Percentiles rank a stretch among this genome's conserved stretches.
These are phyloP conservation scores for Phrynocephalus vlangalii DNA, from an alignment of 2,797 vertebrate species.

Conservation along the genomic window DNA sequence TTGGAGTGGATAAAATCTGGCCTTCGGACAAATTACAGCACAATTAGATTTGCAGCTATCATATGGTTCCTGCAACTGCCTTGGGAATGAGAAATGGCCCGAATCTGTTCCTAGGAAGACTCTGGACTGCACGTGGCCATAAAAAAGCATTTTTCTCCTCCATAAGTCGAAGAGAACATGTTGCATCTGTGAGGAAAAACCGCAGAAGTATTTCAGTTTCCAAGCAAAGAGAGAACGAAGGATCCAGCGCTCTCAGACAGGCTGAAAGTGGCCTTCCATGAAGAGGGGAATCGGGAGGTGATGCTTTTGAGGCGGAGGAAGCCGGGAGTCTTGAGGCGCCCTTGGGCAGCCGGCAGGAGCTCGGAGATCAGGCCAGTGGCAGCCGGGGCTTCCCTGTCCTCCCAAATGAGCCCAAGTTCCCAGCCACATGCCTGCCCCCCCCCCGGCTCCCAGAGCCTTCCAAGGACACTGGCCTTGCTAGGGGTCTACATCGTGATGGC, in stretches of 20 bases:
- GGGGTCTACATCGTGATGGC: neutral
- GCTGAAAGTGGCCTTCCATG: neutral
- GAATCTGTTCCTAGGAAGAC: slow-evolving; percentile 49
- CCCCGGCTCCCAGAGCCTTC: slow-evolving; percentile 2
- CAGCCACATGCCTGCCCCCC: slow-evolving; percentile 20
- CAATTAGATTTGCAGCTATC: slow-evolving; percentile 56
- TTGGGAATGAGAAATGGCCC: slow-evolving; percentile 57
- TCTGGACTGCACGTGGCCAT: slow-evolving; percentile 38
- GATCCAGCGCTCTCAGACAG: neutral
- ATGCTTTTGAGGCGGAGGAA: neutral
- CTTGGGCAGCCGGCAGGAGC: neutral
- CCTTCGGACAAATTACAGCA: slow-evolving; percentile 37
- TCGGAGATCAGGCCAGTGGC: slow-evolving; percentile 7
- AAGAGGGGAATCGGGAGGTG: neutral
- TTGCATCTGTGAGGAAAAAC: slow-evolving; percentile 9
- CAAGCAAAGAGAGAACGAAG: slow-evolving; percentile 15
- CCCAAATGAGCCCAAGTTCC: slow-evolving; percentile 1
- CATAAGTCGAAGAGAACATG: neutral
- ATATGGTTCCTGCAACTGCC: slow-evolving; percentile 39
- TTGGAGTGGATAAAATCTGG: slow-evolving; percentile 36
- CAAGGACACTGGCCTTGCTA: neutral
- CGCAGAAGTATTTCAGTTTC: neutral
- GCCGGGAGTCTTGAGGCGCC: neutral
- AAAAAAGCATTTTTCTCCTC: slow-evolving; percentile 26
- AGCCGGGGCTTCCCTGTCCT: neutral